A percentile compares a stretch with the other conserved stretches of the same genome.
These are phyloP conservation scores for Pelecanus crispus DNA, from an alignment of 2,113 vertebrate species.

Conservation along the genomic window DNA sequence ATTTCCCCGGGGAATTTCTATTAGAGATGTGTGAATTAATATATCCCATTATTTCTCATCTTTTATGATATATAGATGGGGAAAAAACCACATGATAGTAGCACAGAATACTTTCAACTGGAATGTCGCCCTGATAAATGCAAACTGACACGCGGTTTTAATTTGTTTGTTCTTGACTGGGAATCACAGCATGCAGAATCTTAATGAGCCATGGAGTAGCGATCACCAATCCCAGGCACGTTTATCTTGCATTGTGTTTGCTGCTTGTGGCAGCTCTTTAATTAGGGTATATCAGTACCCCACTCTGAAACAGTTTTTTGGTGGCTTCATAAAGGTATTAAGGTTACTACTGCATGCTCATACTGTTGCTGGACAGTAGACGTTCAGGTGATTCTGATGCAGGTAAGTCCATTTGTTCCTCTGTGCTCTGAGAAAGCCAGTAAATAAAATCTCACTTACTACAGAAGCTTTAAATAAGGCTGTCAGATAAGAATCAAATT, in stretches of 20 bases:
- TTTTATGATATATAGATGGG: not conserved
- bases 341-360: not conserved
- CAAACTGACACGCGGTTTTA: conserved; percentile 18
- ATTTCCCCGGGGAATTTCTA: not conserved
- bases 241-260: not conserved
- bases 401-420: not conserved
- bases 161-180: conserved; percentile 37
- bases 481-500: not conserved
- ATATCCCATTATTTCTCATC: not conserved
- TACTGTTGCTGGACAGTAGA: not conserved
- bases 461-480: not conserved
- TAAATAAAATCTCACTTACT: not conserved
- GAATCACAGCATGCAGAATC: not conserved
- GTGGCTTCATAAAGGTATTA: not conserved
- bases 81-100: not conserved
- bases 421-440: not conserved
- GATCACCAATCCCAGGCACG: not conserved
- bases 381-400: not conserved
- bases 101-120: not conserved
- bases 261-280: not conserved
- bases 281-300: not conserved
- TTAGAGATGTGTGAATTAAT: not conserved
- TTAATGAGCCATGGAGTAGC: not conserved
- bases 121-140: conserved; percentile 14
- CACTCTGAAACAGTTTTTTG: not conserved